Evolutionary conservation across 2,888 invertebrate species (phyloP), one percentile per base, ranked within the genome.

Genomic region (Melieria omissa): DNA sequence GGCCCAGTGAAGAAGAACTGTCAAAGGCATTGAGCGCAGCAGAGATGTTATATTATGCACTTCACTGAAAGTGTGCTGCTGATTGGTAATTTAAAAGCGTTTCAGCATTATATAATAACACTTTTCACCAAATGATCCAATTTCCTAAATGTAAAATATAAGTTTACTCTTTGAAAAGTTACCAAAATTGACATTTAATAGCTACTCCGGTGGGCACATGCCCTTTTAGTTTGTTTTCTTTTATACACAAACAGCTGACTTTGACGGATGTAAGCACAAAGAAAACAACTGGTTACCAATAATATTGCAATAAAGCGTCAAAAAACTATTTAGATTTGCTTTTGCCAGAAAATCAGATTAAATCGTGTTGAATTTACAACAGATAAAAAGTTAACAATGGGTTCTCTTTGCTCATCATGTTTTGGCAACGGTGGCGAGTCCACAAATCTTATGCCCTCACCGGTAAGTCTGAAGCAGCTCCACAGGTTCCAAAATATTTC

Each of bases 371-470:
- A 12, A 52, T 52, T 52, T 52, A 52, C 49, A 3, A 49, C 10
- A 52, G 14, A 52, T 52, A 52, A 5, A 8, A 6, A 52, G 14
- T 52, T 49, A 8, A 12, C 14, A 46, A 85, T 86, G 85, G 86
- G 86, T 4, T 70, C 73, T 7, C 76, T 78, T 57, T 78, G 77
- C 71, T 74, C 79, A 42, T 83, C 83, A 65, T 86, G 86, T 67
- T 86, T 82, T 65, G 82, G 83, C 58, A 82, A 83, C 58, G 76
- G 77, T 16, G 80, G 78, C 5, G 86, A 85, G 61, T 84, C 85
- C 67, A 71, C 83, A 5, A 82, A 82, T 70, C 69, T 86, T 7
- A 85, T 85, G 86, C 86, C 86, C 12, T 81, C 86, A 2, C 81
- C 82, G 62, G 85, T 85, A 75, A 74, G 60, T 42, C 9, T 6